phyloP scores from a whole-genome alignment of 2,113 vertebrate species.

The Hemicordylus capensis region DNA sequence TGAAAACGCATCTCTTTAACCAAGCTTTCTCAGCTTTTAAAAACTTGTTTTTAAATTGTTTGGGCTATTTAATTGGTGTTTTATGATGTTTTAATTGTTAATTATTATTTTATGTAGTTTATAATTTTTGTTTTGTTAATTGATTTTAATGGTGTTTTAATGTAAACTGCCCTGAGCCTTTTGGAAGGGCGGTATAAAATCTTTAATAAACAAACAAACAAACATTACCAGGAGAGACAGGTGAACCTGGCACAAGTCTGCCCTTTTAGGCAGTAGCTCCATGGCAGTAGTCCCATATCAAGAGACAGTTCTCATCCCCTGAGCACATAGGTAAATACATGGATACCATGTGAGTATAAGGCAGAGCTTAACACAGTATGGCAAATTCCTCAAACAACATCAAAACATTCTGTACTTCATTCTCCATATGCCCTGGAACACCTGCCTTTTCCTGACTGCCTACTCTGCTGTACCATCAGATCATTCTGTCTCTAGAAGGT shows the following conservation, averaged over 20 bases:
- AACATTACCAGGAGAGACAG: background rate
- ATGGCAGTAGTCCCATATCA: background rate
- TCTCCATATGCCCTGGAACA: background rate
- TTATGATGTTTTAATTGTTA: too few species aligned
- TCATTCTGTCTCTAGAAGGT: background rate
- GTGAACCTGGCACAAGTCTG: background rate
- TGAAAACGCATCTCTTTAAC: too few species aligned
- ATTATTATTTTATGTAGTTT: too few species aligned
- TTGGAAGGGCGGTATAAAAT: too few species aligned
- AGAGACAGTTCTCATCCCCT: background rate
- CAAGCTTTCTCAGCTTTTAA: too few species aligned
- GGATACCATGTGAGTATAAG: background rate
- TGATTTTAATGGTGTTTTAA: too few species aligned
- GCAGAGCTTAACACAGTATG: background rate
- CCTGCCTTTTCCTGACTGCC: background rate
- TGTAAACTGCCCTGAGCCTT: too few species aligned
- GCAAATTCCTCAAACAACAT: background rate
- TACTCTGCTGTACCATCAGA: background rate
- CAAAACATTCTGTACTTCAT: background rate
- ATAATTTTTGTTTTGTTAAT: too few species aligned
- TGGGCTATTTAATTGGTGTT: too few species aligned
- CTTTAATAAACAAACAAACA: too few species aligned
- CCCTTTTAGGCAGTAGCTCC: background rate
- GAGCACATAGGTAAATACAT: background rate
- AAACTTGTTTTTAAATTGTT: too few species aligned